Conservation (phyloP, 2,888 invertebrate genomes). For the Tinea trinotella region DNA sequence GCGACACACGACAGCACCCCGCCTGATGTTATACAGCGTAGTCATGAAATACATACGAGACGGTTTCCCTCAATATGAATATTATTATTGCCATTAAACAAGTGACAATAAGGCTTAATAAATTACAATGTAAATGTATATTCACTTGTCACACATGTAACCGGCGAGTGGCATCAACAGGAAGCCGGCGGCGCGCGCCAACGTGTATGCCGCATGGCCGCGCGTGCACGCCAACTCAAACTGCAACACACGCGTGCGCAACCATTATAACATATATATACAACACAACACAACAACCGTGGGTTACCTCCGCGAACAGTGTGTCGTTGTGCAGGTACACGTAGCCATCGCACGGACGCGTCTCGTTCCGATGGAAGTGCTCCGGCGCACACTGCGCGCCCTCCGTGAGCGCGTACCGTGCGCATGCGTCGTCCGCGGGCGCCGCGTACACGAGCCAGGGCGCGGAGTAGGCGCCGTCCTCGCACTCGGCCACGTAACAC, state of each 20-base stretch:
- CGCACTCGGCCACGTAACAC: slow-evolving; percentile 72
- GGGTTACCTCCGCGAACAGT: slow-evolving; percentile 2
- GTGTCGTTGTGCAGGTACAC: slow-evolving; percentile 7
- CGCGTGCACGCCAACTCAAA: slow-evolving; percentile 3
- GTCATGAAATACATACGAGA: too few relatives aligned
- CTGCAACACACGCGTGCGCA: not conserved
- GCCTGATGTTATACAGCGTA: too few relatives aligned
- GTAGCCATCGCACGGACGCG: not conserved
- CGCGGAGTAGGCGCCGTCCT: slow-evolving; percentile 26
- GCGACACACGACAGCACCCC: too few relatives aligned
- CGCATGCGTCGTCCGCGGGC: slow-evolving; percentile 32
- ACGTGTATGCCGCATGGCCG: not conserved
- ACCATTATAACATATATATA: too few relatives aligned
- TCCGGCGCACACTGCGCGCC: not conserved
- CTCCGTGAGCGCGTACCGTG: not conserved
- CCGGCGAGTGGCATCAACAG: slow-evolving; percentile 3
- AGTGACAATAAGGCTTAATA: too few relatives aligned
- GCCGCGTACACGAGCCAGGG: slow-evolving; percentile 36
- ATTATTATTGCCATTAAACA: too few relatives aligned
- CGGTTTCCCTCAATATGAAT: too few relatives aligned
- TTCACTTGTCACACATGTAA: slow-evolving; percentile 19
- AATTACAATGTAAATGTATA: too few relatives aligned
- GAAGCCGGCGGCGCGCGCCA: not conserved
- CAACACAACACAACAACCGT: too few relatives aligned
- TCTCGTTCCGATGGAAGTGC: not conserved